Conservation (phyloP, 2,113 vertebrate species). For the Bubo blakistoni region DNA sequence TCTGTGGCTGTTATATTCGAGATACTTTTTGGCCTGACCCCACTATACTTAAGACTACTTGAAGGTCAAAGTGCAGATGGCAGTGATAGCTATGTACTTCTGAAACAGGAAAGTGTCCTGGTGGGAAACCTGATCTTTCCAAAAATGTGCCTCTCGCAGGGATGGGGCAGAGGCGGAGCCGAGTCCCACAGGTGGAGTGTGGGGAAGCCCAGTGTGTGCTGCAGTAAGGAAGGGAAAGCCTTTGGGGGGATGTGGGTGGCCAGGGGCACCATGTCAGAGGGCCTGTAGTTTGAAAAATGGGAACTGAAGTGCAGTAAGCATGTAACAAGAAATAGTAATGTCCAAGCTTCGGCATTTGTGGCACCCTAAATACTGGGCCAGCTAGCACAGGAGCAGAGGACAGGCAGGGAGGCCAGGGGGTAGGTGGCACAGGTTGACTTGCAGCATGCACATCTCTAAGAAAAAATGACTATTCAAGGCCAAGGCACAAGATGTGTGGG, state of each 20-base stretch:
- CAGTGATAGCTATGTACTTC: background rate
- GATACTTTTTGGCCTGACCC: background rate
- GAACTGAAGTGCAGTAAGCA: background rate
- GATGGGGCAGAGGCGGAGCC: background rate
- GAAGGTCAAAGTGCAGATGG: background rate
- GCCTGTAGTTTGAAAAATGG: background rate
- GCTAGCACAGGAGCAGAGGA: background rate
- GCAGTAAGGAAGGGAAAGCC: background rate
- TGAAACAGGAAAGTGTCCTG: background rate
- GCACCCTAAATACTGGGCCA: too few relatives aligned
- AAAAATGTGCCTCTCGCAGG: background rate
- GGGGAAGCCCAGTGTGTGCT: background rate
- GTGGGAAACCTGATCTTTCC: background rate
- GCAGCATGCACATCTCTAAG: background rate
- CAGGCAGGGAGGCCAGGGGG: background rate
- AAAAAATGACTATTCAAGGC: background rate
- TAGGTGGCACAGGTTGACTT: background rate
- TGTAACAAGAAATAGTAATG: background rate
- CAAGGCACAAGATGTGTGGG: background rate
- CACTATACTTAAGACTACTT: background rate
- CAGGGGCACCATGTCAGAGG: background rate
- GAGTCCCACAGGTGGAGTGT: rapidly evolving
- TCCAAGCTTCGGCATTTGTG: background rate
- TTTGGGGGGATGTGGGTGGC: background rate
- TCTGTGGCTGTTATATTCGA: background rate